Conservation (phyloP, 2,113 vertebrate species). For the Rhineura floridana region DNA sequence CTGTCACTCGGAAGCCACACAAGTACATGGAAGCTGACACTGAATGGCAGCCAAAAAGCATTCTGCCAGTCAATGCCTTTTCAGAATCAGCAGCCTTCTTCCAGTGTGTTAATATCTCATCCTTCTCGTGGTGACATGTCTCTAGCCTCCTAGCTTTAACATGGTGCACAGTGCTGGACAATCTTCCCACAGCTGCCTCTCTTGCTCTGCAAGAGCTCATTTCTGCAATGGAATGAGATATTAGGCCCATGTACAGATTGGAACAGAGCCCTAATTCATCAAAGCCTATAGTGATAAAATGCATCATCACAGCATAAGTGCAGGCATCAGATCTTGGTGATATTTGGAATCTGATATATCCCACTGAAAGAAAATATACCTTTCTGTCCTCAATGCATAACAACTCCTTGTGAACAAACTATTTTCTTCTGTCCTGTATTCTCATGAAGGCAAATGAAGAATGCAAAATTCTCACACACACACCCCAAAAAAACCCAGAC, state of each 20-base stretch:
- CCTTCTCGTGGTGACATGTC: no score
- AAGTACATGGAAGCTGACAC: background rate
- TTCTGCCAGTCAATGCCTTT: constrained; percentile 9
- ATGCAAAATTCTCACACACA: no score
- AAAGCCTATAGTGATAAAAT: background rate
- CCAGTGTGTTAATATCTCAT: background rate
- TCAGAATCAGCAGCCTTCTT: background rate
- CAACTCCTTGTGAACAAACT: background rate
- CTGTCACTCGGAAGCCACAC: background rate
- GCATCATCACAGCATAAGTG: background rate
- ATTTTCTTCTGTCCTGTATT: background rate
- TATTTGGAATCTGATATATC: background rate
- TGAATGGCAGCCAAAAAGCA: constrained; percentile 13
- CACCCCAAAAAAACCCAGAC: no score
- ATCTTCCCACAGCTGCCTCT: background rate
- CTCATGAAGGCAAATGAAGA: background rate
- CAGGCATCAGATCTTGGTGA: background rate
- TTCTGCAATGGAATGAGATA: background rate
- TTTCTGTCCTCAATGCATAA: background rate
- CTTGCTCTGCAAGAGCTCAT: background rate
- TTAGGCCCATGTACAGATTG: no score
- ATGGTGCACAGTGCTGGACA: background rate
- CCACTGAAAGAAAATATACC: background rate
- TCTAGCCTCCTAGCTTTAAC: background rate
- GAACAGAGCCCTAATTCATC: background rate